Conservation (phyloP, 2,797 vertebrate genomes). For the Cuculus canorus region DNA sequence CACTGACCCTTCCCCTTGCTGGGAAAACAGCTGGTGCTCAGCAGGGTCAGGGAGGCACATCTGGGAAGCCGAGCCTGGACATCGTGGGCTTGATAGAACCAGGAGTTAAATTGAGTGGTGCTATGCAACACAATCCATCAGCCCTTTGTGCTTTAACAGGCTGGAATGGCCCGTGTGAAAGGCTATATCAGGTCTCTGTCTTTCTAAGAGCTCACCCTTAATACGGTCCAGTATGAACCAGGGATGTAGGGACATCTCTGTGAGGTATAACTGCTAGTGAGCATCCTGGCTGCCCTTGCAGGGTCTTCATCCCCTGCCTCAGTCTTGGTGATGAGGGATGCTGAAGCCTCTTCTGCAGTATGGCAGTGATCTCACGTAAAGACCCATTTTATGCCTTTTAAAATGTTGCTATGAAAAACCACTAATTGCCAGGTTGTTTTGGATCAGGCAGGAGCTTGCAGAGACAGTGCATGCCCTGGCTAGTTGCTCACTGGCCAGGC, state of each 20-base stretch:
- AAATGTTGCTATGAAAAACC: conserved; percentile 18
- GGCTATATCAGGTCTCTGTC: background rate
- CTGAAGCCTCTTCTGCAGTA: background rate
- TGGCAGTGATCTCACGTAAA: background rate
- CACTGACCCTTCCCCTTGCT: background rate
- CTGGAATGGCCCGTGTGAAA: background rate
- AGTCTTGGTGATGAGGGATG: background rate
- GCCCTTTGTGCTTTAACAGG: background rate
- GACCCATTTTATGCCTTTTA: conserved; percentile 5
- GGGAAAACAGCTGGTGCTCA: background rate
- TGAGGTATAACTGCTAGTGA: background rate
- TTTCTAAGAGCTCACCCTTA: background rate
- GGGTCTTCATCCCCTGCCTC: background rate
- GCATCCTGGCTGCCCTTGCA: background rate
- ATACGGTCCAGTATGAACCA: background rate
- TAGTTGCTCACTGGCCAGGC: background rate
- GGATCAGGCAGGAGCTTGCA: background rate
- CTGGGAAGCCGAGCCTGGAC: background rate
- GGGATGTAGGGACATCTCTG: background rate
- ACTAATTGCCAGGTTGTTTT: background rate
- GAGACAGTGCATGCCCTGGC: background rate
- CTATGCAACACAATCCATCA: background rate
- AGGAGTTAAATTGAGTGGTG: background rate
- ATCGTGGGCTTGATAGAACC: background rate
- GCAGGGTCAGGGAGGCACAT: background rate